These are phyloP conservation scores for Varanus komodoensis DNA, from an alignment of 2,113 vertebrate genomes.

Conservation along the genomic window DNA sequence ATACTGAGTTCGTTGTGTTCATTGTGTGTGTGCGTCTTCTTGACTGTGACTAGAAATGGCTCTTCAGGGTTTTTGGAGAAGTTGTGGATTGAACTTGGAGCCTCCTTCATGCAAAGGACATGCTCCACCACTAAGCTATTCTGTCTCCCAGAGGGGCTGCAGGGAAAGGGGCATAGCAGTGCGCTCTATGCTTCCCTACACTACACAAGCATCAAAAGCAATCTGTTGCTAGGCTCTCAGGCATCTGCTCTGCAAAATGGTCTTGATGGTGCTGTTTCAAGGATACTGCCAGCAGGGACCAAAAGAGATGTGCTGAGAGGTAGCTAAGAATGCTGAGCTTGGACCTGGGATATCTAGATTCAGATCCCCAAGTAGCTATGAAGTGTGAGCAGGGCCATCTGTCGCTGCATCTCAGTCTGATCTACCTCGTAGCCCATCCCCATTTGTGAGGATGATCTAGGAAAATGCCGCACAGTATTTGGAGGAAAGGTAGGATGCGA, in stretches of 20 bases:
- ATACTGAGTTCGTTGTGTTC: no score
- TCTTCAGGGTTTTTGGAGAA: no score
- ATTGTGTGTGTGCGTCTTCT: no score
- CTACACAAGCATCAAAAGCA: background rate
- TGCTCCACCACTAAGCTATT: no score
- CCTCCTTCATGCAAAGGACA: no score
- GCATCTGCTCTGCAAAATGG: background rate
- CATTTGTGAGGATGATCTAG: background rate
- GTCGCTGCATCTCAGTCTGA: background rate
- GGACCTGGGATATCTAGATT: background rate
- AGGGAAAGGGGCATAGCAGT: no score
- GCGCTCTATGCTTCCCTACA: background rate
- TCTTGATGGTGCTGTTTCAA: background rate
- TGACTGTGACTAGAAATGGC: no score
- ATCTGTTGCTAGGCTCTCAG: background rate
- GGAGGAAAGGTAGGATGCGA: background rate
- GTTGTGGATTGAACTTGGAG: no score
- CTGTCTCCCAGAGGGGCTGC: no score
- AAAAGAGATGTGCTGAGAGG: background rate
- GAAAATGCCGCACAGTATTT: no score
- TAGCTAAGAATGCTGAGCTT: background rate
- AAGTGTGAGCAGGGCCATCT: background rate
- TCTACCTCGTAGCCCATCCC: background rate
- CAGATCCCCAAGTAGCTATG: background rate
- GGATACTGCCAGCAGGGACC: background rate